phyloP scores from a whole-genome alignment of 2,797 vertebrate species.

The Decapterus maruadsi region DNA sequence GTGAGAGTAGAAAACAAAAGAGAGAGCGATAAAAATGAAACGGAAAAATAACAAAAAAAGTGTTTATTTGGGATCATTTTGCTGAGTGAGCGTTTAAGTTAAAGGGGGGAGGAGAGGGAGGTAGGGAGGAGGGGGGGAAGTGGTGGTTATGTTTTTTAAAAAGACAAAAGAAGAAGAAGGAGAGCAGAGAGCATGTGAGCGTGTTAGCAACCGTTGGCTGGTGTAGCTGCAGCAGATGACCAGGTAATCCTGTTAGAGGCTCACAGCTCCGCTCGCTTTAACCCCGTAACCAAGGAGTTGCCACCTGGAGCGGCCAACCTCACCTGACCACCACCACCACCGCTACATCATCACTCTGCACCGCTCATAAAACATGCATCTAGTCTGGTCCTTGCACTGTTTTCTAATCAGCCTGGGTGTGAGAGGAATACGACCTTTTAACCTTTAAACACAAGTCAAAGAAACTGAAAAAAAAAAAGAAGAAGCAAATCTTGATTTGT shows the following conservation, averaged over 20 bases:
- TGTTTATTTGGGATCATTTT: not conserved
- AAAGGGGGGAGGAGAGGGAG: too few species aligned
- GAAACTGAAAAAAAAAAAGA: not conserved
- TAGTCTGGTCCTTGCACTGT: not conserved
- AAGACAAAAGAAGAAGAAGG: slow-evolving; percentile 20
- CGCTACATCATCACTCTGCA: not conserved
- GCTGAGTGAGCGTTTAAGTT: not conserved
- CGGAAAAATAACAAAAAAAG: not conserved
- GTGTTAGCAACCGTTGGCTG: slow-evolving; percentile 37
- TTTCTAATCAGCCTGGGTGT: not conserved
- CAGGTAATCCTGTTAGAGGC: slow-evolving; percentile 73
- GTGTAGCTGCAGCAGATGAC: slow-evolving; percentile 67
- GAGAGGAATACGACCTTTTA: not conserved
- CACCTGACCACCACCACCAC: too few species aligned
- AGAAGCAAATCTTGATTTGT: not conserved
- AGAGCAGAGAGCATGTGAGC: slow-evolving; percentile 15
- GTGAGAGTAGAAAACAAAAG: not conserved
- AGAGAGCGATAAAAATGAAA: too few species aligned
- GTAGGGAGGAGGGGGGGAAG: not conserved
- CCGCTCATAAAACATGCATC: not conserved
- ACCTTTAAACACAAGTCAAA: too few species aligned
- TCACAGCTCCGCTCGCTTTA: slow-evolving; percentile 54
- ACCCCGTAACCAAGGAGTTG: slow-evolving; percentile 55
- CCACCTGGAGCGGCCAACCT: slow-evolving; percentile 53
- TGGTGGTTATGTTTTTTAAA: slow-evolving; percentile 4